phyloP scores from a whole-genome alignment of 1,140 invertebrate genomes.

The Monochamus saltuarius region DNA sequence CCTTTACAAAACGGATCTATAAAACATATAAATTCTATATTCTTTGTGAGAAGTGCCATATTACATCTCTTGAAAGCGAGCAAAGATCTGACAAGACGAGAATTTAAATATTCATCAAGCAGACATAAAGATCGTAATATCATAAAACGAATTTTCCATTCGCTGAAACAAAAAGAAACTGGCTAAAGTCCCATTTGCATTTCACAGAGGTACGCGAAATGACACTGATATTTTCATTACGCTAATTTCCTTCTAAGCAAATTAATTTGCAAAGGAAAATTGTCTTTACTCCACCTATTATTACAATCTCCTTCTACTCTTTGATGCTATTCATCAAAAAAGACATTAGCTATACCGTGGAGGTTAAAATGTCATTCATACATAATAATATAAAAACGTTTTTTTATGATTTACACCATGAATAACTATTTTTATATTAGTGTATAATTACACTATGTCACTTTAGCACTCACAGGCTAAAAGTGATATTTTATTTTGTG shows the following conservation, averaged over 20 bases:
- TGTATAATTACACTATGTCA: too few relatives aligned
- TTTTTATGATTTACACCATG: too few relatives aligned
- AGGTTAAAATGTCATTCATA: too few relatives aligned
- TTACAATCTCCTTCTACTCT: not conserved
- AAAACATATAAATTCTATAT: constrained; percentile 44
- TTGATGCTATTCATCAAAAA: too few relatives aligned
- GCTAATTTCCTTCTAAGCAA: constrained; percentile 30
- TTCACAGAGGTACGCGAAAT: constrained; percentile 27
- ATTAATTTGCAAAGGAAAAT: constrained; percentile 24
- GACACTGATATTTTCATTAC: constrained; percentile 35
- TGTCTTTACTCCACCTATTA: constrained; percentile 20
- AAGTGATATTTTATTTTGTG: too few relatives aligned
- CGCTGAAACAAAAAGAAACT: constrained; percentile 35
- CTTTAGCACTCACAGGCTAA: too few relatives aligned
- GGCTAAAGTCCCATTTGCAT: constrained; percentile 34
- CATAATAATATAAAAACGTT: too few relatives aligned
- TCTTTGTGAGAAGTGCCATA: constrained; percentile 45
- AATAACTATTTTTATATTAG: too few relatives aligned
- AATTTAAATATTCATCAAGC: constrained; percentile 51
- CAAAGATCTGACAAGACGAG: constrained; percentile 41
- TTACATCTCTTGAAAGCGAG: constrained; percentile 37
- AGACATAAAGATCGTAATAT: constrained; percentile 51
- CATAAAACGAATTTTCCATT: constrained; percentile 51
- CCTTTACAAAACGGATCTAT: constrained; percentile 36
- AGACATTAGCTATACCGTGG: too few relatives aligned